These are phyloP conservation scores for Nomada fucata DNA, from an alignment of 2,888 invertebrate species.

Conservation along the genomic window DNA sequence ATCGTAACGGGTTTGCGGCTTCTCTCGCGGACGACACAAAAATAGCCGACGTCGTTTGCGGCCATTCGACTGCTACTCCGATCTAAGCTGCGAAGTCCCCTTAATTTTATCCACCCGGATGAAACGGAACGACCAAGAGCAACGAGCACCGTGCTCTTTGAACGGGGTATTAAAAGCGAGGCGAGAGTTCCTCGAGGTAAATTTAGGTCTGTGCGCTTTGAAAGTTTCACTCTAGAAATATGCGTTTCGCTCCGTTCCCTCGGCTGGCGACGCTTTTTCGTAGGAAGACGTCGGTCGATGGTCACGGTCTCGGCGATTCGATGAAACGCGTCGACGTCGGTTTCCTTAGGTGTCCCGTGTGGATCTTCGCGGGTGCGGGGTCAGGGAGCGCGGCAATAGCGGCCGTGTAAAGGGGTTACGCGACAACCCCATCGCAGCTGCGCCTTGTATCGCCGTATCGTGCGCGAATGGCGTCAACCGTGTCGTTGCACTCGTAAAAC, in stretches of 20 bases:
- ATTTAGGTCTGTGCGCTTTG: neutral
- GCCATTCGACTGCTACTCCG: slow-evolving; percentile 68
- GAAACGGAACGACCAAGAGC: slow-evolving; percentile 40
- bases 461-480: slow-evolving; percentile 61
- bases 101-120: slow-evolving; percentile 67
- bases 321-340: slow-evolving; percentile 52
- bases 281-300: neutral
- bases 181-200: slow-evolving; percentile 8
- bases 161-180: slow-evolving; percentile 16
- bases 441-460: slow-evolving; percentile 29
- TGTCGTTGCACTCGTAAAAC: slow-evolving; percentile 66
- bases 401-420: slow-evolving; percentile 44
- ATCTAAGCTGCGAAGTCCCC: slow-evolving; percentile 69
- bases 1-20: slow-evolving; percentile 67
- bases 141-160: slow-evolving; percentile 34
- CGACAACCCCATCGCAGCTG: slow-evolving; percentile 63
- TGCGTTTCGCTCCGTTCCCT: too few relatives aligned
- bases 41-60: slow-evolving; percentile 71
- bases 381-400: slow-evolving; percentile 25
- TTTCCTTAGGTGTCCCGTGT: slow-evolving; percentile 25
- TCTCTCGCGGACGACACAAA: slow-evolving; percentile 70
- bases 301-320: slow-evolving; percentile 27
- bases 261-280: neutral
- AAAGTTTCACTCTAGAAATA: too few relatives aligned
- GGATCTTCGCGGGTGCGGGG: slow-evolving; percentile 33